These are phyloP conservation scores for Erynnis tages DNA, from an alignment of 2,888 invertebrate genomes.

Conservation along the genomic window DNA sequence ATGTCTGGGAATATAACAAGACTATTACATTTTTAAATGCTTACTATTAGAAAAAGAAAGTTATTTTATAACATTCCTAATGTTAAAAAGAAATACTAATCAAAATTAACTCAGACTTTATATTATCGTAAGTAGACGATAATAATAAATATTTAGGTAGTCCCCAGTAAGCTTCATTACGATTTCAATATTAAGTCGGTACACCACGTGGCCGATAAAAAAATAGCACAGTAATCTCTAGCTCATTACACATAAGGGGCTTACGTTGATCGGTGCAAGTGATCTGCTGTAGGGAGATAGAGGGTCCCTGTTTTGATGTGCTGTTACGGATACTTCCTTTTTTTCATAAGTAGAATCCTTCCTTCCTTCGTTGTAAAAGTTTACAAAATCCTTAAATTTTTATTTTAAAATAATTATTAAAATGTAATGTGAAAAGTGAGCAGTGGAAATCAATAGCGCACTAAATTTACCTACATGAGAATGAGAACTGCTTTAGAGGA, in stretches of 20 bases:
- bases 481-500: slow-evolving; percentile 4
- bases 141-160: too few relatives aligned
- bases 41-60: neutral
- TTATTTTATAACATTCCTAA: too few relatives aligned
- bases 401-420: too few relatives aligned
- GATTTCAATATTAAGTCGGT: slow-evolving; percentile 5
- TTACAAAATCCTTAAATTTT: too few relatives aligned
- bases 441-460: slow-evolving; percentile 2
- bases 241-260: slow-evolving; percentile 42
- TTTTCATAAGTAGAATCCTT: too few relatives aligned
- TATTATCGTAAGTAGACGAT: too few relatives aligned
- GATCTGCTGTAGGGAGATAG: slow-evolving; percentile 42
- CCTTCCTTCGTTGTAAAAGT: too few relatives aligned
- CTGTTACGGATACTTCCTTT: too few relatives aligned
- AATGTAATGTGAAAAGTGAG: too few relatives aligned
- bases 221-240: slow-evolving; percentile 36
- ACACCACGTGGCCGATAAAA: slow-evolving; percentile 20
- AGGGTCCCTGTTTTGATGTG: slow-evolving; percentile 32
- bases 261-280: slow-evolving; percentile 48
- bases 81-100: too few relatives aligned
- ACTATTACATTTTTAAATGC: neutral
- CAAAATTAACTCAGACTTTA: too few relatives aligned
- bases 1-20: neutral
- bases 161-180: neutral
- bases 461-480: slow-evolving; percentile 1